Percentiles rank a stretch among this genome's conserved stretches.
Conservation (phyloP, 2,888 invertebrate species). For the Eustalomyia histrio region DNA sequence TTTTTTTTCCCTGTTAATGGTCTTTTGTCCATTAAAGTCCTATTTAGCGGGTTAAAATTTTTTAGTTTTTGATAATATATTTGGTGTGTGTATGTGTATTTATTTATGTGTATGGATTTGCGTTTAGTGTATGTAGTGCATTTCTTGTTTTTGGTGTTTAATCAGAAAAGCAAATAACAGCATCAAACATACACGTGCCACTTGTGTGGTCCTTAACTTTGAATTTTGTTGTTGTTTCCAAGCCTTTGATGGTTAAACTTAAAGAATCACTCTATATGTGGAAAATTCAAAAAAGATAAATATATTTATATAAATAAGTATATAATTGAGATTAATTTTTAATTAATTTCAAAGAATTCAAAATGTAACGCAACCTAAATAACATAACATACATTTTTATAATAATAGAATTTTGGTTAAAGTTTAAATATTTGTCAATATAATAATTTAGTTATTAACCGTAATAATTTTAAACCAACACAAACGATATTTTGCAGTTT, state of each 20-base stretch:
- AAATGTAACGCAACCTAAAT: neutral
- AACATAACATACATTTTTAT: neutral
- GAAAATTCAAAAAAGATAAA: neutral
- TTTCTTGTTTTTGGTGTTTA: conserved; percentile 12
- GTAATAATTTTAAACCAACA: too few relatives aligned
- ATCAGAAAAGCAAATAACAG: conserved; percentile 3
- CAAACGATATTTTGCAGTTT: neutral
- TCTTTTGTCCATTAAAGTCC: too few relatives aligned
- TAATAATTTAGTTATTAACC: too few relatives aligned
- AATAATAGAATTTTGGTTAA: too few relatives aligned
- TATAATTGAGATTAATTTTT: neutral
- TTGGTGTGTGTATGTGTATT: neutral
- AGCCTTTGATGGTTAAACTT: neutral
- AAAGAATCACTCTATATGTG: neutral
- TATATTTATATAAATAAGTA: neutral
- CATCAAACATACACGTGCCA: neutral
- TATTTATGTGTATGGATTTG: neutral
- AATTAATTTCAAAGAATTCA: neutral
- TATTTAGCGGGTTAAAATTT: neutral
- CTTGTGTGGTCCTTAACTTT: conserved; percentile 27
- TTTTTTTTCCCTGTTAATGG: too few relatives aligned
- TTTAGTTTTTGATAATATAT: neutral
- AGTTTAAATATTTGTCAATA: too few relatives aligned
- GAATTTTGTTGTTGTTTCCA: neutral
- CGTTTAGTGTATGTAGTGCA: neutral